Evolutionary conservation across 2,888 invertebrate species (phyloP).

Genomic region (Cantharis rufa): DNA sequence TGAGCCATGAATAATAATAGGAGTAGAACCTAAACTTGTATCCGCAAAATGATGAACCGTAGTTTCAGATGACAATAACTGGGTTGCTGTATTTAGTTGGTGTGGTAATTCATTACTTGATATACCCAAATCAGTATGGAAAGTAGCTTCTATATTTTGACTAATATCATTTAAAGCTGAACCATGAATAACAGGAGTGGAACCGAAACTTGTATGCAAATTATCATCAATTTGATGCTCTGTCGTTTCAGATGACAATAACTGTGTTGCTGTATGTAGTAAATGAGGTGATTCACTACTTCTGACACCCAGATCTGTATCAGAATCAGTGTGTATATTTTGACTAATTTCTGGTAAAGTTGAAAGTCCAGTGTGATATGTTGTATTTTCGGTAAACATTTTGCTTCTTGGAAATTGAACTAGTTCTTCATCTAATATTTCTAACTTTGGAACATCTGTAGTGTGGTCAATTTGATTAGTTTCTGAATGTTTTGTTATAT

Average conservation of each 20-base stretch:
- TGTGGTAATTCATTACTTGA: background rate
- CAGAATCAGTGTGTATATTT: background rate
- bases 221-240: background rate
- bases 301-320: background rate
- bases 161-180: background rate
- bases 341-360: background rate
- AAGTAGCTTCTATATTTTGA: background rate
- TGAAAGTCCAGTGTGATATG: background rate
- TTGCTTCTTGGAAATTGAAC: background rate
- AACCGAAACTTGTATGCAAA: background rate
- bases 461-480: background rate
- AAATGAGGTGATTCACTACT: background rate
- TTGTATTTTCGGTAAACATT: background rate
- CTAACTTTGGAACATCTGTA: background rate
- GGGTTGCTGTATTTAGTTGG: background rate
- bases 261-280: background rate
- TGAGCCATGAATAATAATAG: background rate
- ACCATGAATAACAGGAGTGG: too few relatives aligned
- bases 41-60: background rate
- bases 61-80: background rate
- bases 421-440: conserved; percentile 1
- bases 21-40: background rate
- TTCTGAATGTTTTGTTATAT: background rate
- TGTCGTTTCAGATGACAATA: background rate
- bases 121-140: background rate